These are phyloP conservation scores for Poeciliopsis retropinna DNA, from an alignment of 2,113 vertebrate genomes.

Conservation along the genomic window DNA sequence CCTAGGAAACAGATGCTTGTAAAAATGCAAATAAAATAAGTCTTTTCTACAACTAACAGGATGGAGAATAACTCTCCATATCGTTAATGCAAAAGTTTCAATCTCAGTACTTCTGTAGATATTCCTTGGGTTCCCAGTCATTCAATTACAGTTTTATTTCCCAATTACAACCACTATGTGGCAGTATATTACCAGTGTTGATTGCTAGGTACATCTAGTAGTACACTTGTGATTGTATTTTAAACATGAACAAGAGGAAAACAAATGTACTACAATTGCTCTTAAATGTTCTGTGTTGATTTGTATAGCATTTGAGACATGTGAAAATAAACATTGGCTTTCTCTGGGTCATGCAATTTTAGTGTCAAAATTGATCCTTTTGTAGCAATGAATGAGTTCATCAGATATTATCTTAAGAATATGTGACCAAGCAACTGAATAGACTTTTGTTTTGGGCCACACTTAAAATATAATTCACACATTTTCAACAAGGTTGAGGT, in stretches of 20 bases:
- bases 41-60: neutral
- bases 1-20: slow-evolving; percentile 72
- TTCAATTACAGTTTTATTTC: slow-evolving; percentile 3
- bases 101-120: neutral
- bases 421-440: no score
- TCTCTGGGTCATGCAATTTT: no score
- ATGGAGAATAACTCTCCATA: neutral
- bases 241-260: neutral
- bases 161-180: slow-evolving; percentile 39
- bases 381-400: no score
- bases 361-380: no score
- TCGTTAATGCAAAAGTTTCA: neutral
- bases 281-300: no score
- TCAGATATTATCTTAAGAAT: no score
- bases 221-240: neutral
- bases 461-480: no score
- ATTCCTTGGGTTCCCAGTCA: neutral
- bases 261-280: no score
- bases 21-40: neutral
- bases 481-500: no score
- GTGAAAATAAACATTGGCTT: no score
- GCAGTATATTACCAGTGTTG: slow-evolving; percentile 41
- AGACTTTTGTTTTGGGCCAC: no score
- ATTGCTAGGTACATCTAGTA: neutral
- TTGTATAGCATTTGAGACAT: no score